Evolutionary conservation across 1,140 invertebrate genomes (phyloP).

Genomic region (Cataglyphis hispanica): DNA sequence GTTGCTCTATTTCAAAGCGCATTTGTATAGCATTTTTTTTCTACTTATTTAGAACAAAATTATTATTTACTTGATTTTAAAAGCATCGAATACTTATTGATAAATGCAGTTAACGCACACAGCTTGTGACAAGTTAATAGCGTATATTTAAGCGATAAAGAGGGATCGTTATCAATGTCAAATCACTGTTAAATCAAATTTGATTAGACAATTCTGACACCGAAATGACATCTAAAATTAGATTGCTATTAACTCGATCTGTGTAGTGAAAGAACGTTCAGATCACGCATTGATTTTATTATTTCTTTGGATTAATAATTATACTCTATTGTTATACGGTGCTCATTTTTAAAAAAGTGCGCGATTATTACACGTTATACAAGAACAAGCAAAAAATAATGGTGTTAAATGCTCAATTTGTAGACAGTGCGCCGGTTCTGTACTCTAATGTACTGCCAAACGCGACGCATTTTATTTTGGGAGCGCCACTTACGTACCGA

Average conservation of each 20-base stretch:
- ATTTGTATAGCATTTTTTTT: neutral
- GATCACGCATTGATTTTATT: neutral
- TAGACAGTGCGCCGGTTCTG: slow-evolving; percentile 58
- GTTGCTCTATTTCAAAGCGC: neutral
- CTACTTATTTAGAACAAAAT: neutral
- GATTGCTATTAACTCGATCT: slow-evolving; percentile 52
- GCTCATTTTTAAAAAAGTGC: neutral
- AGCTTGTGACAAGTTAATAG: neutral
- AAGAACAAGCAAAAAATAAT: neutral
- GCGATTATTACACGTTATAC: neutral
- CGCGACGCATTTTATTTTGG: slow-evolving; percentile 83
- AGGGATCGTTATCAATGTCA: neutral
- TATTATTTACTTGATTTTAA: neutral
- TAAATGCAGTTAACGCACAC: neutral
- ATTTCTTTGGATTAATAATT: neutral
- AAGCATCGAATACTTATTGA: neutral
- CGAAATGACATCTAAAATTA: slow-evolving; percentile 70
- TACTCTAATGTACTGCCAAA: slow-evolving; percentile 78
- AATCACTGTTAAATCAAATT: slow-evolving; percentile 12
- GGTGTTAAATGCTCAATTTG: slow-evolving; percentile 11
- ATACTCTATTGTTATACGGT: neutral
- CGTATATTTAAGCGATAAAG: neutral
- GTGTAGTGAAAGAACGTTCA: slow-evolving; percentile 44
- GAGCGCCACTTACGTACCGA: slow-evolving; percentile 82
- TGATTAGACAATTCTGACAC: slow-evolving; percentile 57